Evolutionary conservation across 2,888 invertebrate genomes (phyloP), one percentile per base, ranked within the genome.

Genomic region (Diloba caeruleocephala): DNA sequence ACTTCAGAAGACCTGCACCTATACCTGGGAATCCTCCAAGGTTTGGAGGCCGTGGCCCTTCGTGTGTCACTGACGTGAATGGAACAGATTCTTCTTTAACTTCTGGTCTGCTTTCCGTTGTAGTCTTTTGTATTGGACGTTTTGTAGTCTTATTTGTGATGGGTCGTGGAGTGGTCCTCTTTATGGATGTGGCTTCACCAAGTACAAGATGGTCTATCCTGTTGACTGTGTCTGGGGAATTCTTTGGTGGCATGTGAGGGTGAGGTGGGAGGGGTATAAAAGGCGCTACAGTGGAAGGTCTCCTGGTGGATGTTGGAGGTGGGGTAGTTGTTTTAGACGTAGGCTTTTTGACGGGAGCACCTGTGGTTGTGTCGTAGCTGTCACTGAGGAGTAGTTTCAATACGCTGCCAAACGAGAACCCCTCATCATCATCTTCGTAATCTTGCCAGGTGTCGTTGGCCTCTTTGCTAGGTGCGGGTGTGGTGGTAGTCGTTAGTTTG

Each of bases 1-100:
- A 84, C 85, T 97, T 97, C 33, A 97, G 87, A 41, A 96, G 86
- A 25, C 96, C 96, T 9, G 94, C 86, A 1, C 94, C 92, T 0
- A 83, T 31, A 6, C 58, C 52, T 12, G 46, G 48, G 2, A 67
- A 17, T 14, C 32, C 56, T 1, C 80, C 84, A 5, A 46, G 71
- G 19, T 67, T 66, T 0, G 82, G 78, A 5, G 80, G 83, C 6
- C 78, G 56, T 0, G 76, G 71, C 1, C 71, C 60, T 25, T 78
- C 81, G 2, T 74, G 63, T 6, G 69, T 49, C 6, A 50, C 52
- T 4, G 81, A 70, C 4, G 76, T 64, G 17, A 77, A 70, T 12
- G 72, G 55, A 7, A 19, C 55, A 8, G 49, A n/a, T 1, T 39
- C 77, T 6, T 78, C 75, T 29, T 73, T 75, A 51, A 72, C 79